Conservation (phyloP, 1,140 invertebrate genomes). For the Babylonia areolata region DNA sequence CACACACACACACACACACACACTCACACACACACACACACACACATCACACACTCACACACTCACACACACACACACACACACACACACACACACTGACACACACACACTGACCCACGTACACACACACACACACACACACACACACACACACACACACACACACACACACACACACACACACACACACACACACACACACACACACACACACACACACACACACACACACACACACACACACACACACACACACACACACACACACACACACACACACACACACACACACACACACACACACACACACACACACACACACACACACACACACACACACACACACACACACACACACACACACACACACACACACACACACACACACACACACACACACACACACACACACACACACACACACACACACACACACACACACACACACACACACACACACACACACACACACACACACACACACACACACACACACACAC, state of each 20-base stretch:
- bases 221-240: not conserved
- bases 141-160: not conserved
- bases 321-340: no score
- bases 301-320: no score
- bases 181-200: not conserved
- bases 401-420: no score
- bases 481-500: conserved; percentile 16
- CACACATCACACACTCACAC: conserved; percentile 18
- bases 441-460: not conserved
- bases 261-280: not conserved
- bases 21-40: conserved; percentile 17
- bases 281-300: no score
- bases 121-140: not conserved
- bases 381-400: no score
- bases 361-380: no score
- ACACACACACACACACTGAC: conserved; percentile 14
- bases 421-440: no score
- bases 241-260: not conserved
- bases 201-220: not conserved
- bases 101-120: conserved; percentile 9
- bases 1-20: no score
- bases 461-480: not conserved
- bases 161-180: not conserved
- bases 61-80: conserved; percentile 19
- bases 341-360: no score